Evolutionary conservation across 2,888 invertebrate species (phyloP), one percentile per base, ranked within the genome.

Genomic region (Sinelater perroti): DNA sequence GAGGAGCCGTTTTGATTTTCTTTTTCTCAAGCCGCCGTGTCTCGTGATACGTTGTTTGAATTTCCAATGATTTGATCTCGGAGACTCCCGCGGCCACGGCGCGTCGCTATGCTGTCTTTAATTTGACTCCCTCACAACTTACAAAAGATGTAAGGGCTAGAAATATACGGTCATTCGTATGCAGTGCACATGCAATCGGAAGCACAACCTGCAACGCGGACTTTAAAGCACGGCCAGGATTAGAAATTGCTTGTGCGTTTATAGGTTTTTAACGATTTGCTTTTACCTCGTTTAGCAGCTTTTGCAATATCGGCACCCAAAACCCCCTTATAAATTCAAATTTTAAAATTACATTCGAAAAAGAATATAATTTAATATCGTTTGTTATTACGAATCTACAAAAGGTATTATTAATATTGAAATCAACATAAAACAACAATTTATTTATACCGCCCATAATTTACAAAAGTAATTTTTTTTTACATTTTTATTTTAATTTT

Each of bases 41-140:
- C 67, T 56, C 65, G 55, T 62, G 67, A 71, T 68, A 71, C 72
- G 67, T 67, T 67, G 64, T 67, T 69, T 70, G 72, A 72, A 72
- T 72, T 68, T 64, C 61, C 66, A 69, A 68, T 69, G 57, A 61
- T 62, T 57, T 62, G 50, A 60, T 60, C 51, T 51, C 46, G 17
- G 45, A 18, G 28, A 46, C 52, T 52, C 38, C 46, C 51, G 54
- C 42, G 44, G 46, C 53, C 38, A 49, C 40, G 42, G 50, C 47
- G 50, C 49, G 45, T 51, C 42, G 45, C 45, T 51, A 45, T 56
- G 44, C 44, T 45, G 52, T 57, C 45, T 49, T 54, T 58, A 58
- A 58, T 58, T 58, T 54, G 45, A 24, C 54, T 54, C 53, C 30
- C 49, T 56, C 55, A 35, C 55, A 56, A 56, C 55, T 56, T 35